Percentiles rank a stretch among this genome's conserved stretches.
These are phyloP conservation scores for Cataglyphis albicans DNA, from an alignment of 2,888 invertebrate genomes.

Conservation along the genomic window DNA sequence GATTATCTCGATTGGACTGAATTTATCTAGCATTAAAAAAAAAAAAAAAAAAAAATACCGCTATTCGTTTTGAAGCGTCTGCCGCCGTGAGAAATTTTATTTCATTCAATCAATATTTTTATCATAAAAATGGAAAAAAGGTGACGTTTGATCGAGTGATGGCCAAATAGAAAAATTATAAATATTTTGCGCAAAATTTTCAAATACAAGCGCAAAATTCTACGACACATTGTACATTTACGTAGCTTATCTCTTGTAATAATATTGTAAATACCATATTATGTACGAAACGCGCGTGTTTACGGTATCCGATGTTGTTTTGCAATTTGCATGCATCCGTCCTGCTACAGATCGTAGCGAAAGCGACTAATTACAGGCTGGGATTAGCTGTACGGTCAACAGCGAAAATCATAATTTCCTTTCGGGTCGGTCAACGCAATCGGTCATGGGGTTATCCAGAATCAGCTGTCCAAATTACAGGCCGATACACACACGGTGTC, in stretches of 20 bases:
- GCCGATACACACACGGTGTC: conserved; percentile 41
- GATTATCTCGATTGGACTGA: conserved; percentile 53
- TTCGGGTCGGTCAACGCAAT: conserved; percentile 52
- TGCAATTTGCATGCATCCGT: conserved; percentile 25
- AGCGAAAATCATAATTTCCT: conserved; percentile 68
- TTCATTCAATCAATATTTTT: background rate
- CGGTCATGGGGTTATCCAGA: conserved; percentile 54
- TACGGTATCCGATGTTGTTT: conserved; percentile 20
- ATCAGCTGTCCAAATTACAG: conserved; percentile 61
- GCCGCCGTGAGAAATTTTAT: background rate
- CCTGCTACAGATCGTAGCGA: conserved; percentile 44
- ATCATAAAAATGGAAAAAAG: background rate
- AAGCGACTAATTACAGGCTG: conserved; percentile 51
- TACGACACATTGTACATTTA: background rate
- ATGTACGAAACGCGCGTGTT: background rate
- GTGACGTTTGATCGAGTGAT: background rate
- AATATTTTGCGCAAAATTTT: background rate
- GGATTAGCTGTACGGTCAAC: conserved; percentile 55
- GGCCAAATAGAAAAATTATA: background rate
- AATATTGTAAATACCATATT: conserved; percentile 21
- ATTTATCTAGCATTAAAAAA: conserved; percentile 41
- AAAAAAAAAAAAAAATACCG: conserved; percentile 28
- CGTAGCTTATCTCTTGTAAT: background rate
- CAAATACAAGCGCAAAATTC: background rate
- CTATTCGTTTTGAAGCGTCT: background rate